Conservation (phyloP, 2,888 invertebrate genomes). For the Blastobasis adustella region DNA sequence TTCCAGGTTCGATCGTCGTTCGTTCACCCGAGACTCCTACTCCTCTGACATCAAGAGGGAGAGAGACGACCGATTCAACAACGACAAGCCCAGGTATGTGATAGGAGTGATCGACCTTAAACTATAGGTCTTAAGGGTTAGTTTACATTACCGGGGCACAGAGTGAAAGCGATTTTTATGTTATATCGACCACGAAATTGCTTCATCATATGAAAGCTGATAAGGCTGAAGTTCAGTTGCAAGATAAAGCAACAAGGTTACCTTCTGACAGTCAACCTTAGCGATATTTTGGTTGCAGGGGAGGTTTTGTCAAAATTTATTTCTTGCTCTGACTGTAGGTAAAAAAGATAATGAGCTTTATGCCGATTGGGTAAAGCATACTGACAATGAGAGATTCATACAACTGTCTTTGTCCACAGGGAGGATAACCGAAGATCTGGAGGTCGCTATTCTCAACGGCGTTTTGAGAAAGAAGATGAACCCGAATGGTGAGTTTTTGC, state of each 20-base stretch:
- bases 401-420: constrained; percentile 29
- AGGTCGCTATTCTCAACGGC: constrained; percentile 75
- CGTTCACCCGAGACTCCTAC: constrained; percentile 76
- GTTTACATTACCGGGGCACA: too few relatives aligned
- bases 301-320: background rate
- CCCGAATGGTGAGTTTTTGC: constrained; percentile 84
- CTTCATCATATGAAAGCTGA: too few relatives aligned
- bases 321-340: too few relatives aligned
- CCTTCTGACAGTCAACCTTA: too few relatives aligned
- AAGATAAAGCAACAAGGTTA: too few relatives aligned
- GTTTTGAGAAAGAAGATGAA: constrained; percentile 82
- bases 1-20: constrained; percentile 69
- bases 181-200: too few relatives aligned
- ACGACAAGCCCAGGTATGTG: constrained; percentile 37
- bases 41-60: constrained; percentile 69
- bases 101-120: too few relatives aligned
- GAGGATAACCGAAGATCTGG: constrained; percentile 70
- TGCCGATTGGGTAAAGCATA: background rate
- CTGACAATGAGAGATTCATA: background rate
- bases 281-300: background rate
- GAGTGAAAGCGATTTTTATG: too few relatives aligned
- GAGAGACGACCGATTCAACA: constrained; percentile 63
- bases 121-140: too few relatives aligned
- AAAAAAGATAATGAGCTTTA: too few relatives aligned
- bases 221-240: too few relatives aligned